These are phyloP conservation scores for Camarhynchus parvulus DNA, from an alignment of 2,113 vertebrate genomes.

Conservation along the genomic window DNA sequence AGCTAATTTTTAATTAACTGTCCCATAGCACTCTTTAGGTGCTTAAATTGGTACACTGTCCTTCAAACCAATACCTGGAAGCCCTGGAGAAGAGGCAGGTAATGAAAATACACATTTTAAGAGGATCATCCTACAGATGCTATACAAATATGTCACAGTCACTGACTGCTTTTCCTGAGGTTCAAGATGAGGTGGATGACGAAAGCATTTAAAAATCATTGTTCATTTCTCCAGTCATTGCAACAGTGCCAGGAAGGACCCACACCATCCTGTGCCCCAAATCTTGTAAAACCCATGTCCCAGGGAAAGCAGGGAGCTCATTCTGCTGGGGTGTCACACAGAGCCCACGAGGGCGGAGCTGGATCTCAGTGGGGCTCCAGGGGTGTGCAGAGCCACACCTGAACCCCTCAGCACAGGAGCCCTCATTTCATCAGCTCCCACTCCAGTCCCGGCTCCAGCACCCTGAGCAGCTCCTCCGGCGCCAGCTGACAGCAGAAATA, in stretches of 20 bases:
- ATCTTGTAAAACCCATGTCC: accelerated
- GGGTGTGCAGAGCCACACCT: not conserved
- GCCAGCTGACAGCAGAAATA: not conserved
- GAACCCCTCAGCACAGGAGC: not conserved
- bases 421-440: not conserved
- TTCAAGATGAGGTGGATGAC: not conserved
- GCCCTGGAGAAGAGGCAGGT: not conserved
- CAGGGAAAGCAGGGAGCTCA: not conserved
- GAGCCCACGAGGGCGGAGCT: accelerated
- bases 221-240: not conserved
- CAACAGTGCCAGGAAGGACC: not conserved
- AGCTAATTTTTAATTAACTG: not conserved
- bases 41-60: not conserved
- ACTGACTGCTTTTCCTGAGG: not conserved
- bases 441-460: not conserved
- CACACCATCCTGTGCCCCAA: not conserved
- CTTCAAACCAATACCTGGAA: not conserved
- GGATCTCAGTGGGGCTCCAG: not conserved
- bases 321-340: not conserved
- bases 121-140: not conserved
- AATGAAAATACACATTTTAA: not conserved
- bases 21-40: not conserved
- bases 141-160: not conserved
- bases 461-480: not conserved
- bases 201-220: not conserved